Base-by-base conservation (phyloP, 2,797 vertebrate species). In the Sebastes jordani region DNA sequence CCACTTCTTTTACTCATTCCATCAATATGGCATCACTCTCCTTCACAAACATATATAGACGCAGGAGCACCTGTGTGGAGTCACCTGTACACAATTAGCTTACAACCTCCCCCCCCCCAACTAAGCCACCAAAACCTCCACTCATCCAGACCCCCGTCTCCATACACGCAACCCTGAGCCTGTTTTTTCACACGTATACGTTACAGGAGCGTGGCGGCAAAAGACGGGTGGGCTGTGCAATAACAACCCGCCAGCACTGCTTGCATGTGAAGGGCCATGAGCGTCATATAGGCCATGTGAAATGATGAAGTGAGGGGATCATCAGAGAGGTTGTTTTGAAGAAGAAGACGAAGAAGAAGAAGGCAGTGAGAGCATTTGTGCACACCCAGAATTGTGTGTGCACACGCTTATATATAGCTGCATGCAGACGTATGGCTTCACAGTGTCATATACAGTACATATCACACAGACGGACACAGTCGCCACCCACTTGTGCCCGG, bases 311-410 rank as follows among this genome's bases (percentile, higher is more conserved):
- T 55, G 61, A 82, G 77, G 68, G 92, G 91, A 49, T 49, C 46
- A 91, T 94, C 74, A 88, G 80, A 34, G 76, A 69, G 67, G 79
- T 59, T 5, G 71, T 89, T 95, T 94, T 95, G 94, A 94, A 93
- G 91, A 76, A 22, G 46, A 13, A 23, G 38, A 42, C 8, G 20
- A 29, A 54, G 22, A 78, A 32, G 36, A 78, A 32, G 36, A 78
- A 62, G 67, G 82, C 67, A 82, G 73, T n/a, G 73, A 75, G 71
- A 72, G 64, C 56, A 22, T 22, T 22, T 22, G 22, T 22, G 22
- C 22, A 22, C 22, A 22, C 22, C 7, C 71, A 46, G 49, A 73
- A 70, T 62, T 2, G 0, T 63, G 52, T 38, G 14, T 54, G 59
- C 69, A 69, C 42, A 4, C 58, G 56, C 11, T 49, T 23, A 11